These are phyloP conservation scores for Bradypodion ventrale DNA, from an alignment of 2,797 vertebrate genomes.

Conservation along the genomic window DNA sequence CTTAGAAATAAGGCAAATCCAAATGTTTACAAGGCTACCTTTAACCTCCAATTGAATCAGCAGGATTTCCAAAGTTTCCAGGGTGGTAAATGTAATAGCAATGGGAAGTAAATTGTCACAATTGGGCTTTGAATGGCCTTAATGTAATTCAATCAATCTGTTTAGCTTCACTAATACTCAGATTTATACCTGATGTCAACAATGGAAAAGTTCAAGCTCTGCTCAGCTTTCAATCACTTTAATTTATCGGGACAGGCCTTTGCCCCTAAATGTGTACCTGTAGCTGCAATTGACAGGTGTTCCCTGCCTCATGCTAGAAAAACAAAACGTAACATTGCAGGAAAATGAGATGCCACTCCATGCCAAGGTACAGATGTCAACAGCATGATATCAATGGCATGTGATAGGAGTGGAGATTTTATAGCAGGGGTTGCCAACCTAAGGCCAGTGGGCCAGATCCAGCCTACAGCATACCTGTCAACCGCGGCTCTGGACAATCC, in stretches of 20 bases:
- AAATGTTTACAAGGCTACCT: slow-evolving; percentile 57
- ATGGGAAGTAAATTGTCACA: slow-evolving; percentile 63
- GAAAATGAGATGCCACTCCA: slow-evolving; percentile 46
- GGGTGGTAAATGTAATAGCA: slow-evolving; percentile 65
- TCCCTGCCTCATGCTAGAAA: slow-evolving; percentile 51
- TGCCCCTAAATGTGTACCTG: slow-evolving; percentile 61
- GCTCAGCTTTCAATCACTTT: slow-evolving; percentile 50
- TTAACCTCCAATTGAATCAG: slow-evolving; percentile 50
- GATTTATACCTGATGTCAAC: slow-evolving; percentile 52
- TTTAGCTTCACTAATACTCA: slow-evolving; percentile 71
- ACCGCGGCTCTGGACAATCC: no score
- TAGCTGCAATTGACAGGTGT: slow-evolving; percentile 53
- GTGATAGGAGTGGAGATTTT: background rate
- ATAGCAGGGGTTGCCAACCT: background rate
- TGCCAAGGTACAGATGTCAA: slow-evolving; percentile 31
- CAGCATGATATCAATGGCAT: background rate
- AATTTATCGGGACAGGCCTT: slow-evolving; percentile 60
- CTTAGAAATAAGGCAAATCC: slow-evolving; percentile 50
- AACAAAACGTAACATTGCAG: slow-evolving; percentile 48
- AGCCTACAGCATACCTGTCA: no score
- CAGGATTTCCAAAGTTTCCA: slow-evolving; percentile 50
- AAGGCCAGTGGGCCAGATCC: no score
- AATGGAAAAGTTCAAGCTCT: slow-evolving; percentile 63
- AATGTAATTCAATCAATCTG: slow-evolving; percentile 68
- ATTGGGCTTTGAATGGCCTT: slow-evolving; percentile 54